phyloP scores from a whole-genome alignment of 2,113 vertebrate genomes.

The Mastomys coucha region DNA sequence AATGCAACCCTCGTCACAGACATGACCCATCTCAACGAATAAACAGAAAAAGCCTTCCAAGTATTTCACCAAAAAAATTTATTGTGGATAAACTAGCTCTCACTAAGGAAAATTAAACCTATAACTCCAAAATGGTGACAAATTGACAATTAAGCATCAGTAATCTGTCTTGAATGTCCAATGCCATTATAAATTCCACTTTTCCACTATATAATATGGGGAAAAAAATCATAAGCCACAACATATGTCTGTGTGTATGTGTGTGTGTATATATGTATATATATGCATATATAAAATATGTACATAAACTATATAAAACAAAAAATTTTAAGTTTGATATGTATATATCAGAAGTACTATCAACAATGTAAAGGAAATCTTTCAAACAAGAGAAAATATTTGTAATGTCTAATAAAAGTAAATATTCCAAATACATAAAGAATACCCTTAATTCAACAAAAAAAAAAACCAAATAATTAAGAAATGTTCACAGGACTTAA shows the following conservation, averaged over 20 bases:
- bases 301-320: not conserved
- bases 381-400: not conserved
- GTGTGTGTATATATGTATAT: too few relatives aligned
- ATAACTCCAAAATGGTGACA: conserved; percentile 10
- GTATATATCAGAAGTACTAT: conserved; percentile 1
- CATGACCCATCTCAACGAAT: not conserved
- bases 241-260: not conserved
- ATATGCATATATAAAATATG: too few relatives aligned
- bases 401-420: not conserved
- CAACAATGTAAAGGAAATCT: not conserved
- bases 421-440: conserved; percentile 12
- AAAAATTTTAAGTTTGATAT: not conserved
- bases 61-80: not conserved
- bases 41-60: conserved; percentile 11
- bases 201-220: not conserved
- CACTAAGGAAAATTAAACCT: conserved; percentile 36
- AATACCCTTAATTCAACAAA: not conserved
- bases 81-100: not conserved
- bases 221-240: not conserved
- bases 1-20: not conserved
- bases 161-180: not conserved
- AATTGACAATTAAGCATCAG: not conserved
- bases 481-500: not conserved
- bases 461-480: not conserved
- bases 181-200: not conserved